Base-by-base conservation (phyloP, 2,888 invertebrate genomes). In the Spatulosminthurus flaviceps region DNA sequence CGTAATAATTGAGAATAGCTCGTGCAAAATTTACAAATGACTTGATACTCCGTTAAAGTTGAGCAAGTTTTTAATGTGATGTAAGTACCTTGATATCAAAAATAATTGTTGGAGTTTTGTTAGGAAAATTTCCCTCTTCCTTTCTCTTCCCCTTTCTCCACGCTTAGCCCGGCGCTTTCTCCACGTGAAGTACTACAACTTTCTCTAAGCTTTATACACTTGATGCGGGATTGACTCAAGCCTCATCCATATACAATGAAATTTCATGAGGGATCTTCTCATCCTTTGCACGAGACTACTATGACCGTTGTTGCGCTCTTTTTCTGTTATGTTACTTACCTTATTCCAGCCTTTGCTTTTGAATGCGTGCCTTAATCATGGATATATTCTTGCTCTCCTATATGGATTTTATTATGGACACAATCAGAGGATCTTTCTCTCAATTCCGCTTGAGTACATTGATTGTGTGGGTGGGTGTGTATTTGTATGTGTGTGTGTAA, bases 91-190 rank as follows among this genome's bases (percentile, higher is more conserved):
- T 51, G 72, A 51, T 43, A 72, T 72, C 72, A 72, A 72, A 51
- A 72, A 72, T 72, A 72, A 72, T 72, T 72, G 72, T 72, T 42
- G 26, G 72, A 72, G 72, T 72, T 72, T 51, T 51, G 51, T 72
- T 72, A 41, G 5, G 5, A 5, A 19, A 21, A 19, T 16, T 4
- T 2, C 16, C 26, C 64, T 64, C 26, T n/a, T 7, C 11, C 64
- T 24, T 9, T 26, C 24, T 7, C 61, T 61, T 61, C 61, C 61
- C n/a, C 61, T 11, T 64, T 61, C 29, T 42, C 42, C 42, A 42
- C 13, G 19, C 13, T 19, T 19, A 70, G 34, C 34, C 29, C 29
- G 21, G 34, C 21, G 70, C n/a, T 16, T 70, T 70, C 34, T 70
- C 21, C 22, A 34, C 22, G 0, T 43, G 13, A 51, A 9, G n/a